These are phyloP conservation scores for Melanerpes formicivorus DNA, from an alignment of 2,113 vertebrate species.

Conservation along the genomic window DNA sequence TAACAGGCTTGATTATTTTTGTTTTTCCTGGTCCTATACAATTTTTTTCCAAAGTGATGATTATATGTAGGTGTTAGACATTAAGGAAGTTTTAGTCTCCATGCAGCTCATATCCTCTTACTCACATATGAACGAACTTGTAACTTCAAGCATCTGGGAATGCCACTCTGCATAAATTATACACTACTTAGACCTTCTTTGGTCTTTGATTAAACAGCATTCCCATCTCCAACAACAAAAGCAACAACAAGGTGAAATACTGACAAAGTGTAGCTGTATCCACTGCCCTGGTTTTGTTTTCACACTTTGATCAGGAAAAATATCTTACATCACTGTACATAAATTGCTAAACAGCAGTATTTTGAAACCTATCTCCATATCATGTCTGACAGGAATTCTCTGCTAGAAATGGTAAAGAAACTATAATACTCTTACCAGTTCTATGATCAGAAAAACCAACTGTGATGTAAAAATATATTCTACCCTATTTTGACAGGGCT, in stretches of 20 bases:
- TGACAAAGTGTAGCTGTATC: neutral
- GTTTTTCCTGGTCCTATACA: neutral
- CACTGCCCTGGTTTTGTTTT: neutral
- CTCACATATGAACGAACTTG: constrained; percentile 27
- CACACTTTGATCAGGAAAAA: neutral
- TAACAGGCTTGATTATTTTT: neutral
- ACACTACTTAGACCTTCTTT: neutral
- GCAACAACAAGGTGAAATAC: neutral
- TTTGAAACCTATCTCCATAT: neutral
- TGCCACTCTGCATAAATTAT: neutral
- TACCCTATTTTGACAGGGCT: neutral
- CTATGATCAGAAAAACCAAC: neutral
- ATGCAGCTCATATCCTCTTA: constrained; percentile 11
- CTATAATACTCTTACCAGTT: neutral
- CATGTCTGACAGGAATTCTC: neutral
- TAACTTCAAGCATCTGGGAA: constrained; percentile 27
- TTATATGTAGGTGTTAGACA: constrained; percentile 14
- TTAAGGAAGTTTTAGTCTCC: constrained; percentile 21
- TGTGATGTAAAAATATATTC: neutral
- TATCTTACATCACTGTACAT: neutral
- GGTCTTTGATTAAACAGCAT: neutral
- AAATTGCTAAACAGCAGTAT: neutral
- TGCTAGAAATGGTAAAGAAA: neutral
- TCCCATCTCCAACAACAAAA: neutral
- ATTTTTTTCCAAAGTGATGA: neutral